These are phyloP conservation scores for Sternotherus odoratus DNA, from an alignment of 2,797 vertebrate species.

Conservation along the genomic window DNA sequence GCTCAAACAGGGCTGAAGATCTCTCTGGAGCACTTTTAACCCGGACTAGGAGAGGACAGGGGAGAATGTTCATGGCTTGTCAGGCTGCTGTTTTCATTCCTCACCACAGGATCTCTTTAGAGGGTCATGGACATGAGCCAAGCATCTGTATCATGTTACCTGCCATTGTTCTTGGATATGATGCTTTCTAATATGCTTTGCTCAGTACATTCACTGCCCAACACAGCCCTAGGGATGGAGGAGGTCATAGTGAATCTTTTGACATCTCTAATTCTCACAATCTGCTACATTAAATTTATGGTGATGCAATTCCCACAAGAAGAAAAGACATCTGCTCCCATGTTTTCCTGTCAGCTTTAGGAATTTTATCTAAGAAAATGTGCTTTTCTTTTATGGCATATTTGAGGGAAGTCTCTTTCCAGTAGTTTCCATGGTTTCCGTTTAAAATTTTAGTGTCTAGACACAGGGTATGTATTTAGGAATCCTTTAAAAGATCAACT, in stretches of 20 bases:
- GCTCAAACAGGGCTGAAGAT: background rate
- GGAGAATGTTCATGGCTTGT: background rate
- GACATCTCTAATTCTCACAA: background rate
- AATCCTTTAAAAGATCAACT: background rate
- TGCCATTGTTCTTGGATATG: background rate
- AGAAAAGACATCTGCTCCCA: background rate
- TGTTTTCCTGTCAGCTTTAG: conserved; percentile 4
- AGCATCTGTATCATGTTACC: background rate
- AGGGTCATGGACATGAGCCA: background rate
- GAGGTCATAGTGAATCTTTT: background rate
- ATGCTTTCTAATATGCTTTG: background rate
- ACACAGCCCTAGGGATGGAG: background rate
- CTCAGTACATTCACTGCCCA: background rate
- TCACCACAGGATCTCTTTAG: background rate
- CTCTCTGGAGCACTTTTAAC: background rate
- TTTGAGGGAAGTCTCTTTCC: background rate
- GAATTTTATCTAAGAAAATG: background rate
- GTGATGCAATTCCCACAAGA: background rate
- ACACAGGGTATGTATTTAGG: background rate
- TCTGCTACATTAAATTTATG: conserved; percentile 6
- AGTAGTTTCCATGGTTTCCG: conserved; percentile 36
- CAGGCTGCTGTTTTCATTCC: background rate
- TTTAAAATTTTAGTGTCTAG: background rate
- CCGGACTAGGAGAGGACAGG: background rate
- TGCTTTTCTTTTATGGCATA: background rate